Conservation (phyloP, 1,140 invertebrate genomes). For the Ephestia elutella region DNA sequence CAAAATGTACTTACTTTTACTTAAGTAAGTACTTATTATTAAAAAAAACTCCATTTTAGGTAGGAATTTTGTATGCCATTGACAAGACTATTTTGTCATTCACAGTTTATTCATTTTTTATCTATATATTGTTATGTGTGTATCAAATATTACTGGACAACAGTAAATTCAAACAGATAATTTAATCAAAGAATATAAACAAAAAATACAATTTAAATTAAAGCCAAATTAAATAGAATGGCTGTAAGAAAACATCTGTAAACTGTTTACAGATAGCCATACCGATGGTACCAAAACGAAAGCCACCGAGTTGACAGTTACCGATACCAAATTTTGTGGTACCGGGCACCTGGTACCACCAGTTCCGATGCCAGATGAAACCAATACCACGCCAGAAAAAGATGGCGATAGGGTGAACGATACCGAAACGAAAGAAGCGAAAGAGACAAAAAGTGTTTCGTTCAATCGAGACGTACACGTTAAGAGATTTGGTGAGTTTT, state of each 20-base stretch:
- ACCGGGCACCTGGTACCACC: slow-evolving; percentile 54
- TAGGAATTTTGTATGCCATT: no score
- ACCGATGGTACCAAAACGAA: slow-evolving; percentile 49
- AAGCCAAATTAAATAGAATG: background rate
- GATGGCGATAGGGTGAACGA: slow-evolving; percentile 55
- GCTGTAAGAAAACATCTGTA: slow-evolving; percentile 7
- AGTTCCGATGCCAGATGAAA: slow-evolving; percentile 64
- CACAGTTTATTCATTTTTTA: no score
- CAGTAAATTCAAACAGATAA: no score
- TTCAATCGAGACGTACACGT: slow-evolving; percentile 93
- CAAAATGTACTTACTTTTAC: no score
- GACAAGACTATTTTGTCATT: no score
- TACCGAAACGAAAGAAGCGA: slow-evolving; percentile 57
- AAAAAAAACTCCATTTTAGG: no score
- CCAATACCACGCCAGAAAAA: slow-evolving; percentile 51
- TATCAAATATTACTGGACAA: no score
- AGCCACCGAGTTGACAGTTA: slow-evolving; percentile 51
- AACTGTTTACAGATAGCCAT: slow-evolving; percentile 57
- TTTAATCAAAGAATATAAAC: no score
- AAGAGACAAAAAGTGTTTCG: slow-evolving; percentile 78
- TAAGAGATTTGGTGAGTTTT: slow-evolving; percentile 86
- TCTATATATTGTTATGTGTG: no score
- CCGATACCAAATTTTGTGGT: slow-evolving; percentile 36
- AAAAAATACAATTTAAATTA: no score
- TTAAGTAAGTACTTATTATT: no score